Evolutionary conservation across 1,140 invertebrate genomes (phyloP).

Genomic region (Maniola jurtina): DNA sequence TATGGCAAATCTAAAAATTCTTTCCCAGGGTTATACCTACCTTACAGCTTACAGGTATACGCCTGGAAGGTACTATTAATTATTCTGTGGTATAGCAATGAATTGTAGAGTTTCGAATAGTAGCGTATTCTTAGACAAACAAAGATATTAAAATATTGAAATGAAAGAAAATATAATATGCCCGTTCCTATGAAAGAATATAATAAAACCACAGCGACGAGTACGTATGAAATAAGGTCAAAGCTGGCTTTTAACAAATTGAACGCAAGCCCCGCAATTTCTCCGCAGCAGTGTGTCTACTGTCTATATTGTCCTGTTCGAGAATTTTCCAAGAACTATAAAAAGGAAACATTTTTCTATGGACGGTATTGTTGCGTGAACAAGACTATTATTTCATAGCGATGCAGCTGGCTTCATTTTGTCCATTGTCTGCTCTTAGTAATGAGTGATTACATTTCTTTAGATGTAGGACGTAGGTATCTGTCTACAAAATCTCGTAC

Average conservation of each 20-base stretch:
- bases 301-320: conserved; percentile 19
- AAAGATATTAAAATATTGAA: conserved; percentile 11
- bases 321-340: conserved; percentile 19
- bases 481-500: not conserved
- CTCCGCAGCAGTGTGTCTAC: conserved; percentile 16
- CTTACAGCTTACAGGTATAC: no score
- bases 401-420: conserved; percentile 18
- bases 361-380: conserved; percentile 19
- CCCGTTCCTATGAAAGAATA: conserved; percentile 6
- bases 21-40: no score
- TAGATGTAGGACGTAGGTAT: not conserved
- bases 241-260: conserved; percentile 28
- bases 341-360: conserved; percentile 25
- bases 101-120: not conserved
- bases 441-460: conserved; percentile 23
- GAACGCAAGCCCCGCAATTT: conserved; percentile 18
- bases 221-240: conserved; percentile 25
- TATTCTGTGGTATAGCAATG: not conserved
- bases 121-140: conserved; percentile 8
- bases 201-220: conserved; percentile 14
- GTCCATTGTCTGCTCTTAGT: conserved; percentile 23
- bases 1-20: no score
- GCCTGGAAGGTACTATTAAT: no score
- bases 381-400: conserved; percentile 20
- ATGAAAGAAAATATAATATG: conserved; percentile 12